Conservation (phyloP, 2,888 invertebrate genomes). For the Hipparchia semele region DNA sequence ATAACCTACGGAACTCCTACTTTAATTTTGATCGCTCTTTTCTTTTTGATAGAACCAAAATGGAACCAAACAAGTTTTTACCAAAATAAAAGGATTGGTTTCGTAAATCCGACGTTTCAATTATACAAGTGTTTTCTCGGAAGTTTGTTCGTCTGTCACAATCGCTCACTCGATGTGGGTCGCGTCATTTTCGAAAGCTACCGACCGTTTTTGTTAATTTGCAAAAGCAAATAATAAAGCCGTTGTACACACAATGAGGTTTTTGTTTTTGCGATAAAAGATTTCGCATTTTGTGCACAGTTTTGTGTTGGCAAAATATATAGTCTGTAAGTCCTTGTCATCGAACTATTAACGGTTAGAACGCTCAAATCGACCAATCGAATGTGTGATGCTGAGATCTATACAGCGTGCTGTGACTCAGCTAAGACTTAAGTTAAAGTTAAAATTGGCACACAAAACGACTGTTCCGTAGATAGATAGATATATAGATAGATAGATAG, state of each 20-base stretch:
- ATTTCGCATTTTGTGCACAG: neutral
- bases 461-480: no score
- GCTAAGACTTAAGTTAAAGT: no score
- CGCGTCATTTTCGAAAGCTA: slow-evolving; percentile 20
- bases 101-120: slow-evolving; percentile 28
- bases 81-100: slow-evolving; percentile 13
- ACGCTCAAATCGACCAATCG: no score
- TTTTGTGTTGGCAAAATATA: neutral
- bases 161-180: slow-evolving; percentile 15
- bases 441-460: no score
- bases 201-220: slow-evolving; percentile 12
- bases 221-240: slow-evolving; percentile 8
- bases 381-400: no score
- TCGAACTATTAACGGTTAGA: no score
- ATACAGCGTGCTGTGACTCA: no score
- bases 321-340: no score
- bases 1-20: neutral
- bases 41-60: neutral
- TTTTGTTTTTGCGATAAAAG: slow-evolving; percentile 11
- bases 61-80: neutral
- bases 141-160: slow-evolving; percentile 21
- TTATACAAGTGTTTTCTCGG: slow-evolving; percentile 25
- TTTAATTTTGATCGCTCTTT: neutral
- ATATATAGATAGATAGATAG: no score
- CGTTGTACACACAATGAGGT: neutral